Conservation (phyloP, 2,797 vertebrate genomes). For the Cuculus canorus region DNA sequence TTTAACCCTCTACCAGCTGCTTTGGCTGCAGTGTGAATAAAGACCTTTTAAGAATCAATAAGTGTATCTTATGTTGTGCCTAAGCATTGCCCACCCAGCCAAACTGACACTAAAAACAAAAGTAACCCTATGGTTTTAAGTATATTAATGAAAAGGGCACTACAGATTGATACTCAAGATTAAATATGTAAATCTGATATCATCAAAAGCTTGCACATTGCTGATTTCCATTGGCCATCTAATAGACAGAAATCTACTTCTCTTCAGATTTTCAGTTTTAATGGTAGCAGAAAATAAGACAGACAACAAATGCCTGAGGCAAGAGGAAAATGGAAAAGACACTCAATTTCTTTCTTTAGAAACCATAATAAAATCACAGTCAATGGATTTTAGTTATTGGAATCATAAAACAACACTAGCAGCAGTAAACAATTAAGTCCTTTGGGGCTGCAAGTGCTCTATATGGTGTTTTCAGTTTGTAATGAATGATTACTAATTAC, state of each 20-base stretch:
- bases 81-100: conserved; percentile 67
- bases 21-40: conserved; percentile 80
- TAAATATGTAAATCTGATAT: conserved; percentile 49
- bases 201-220: not conserved
- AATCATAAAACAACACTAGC: conserved; percentile 31
- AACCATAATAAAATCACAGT: conserved; percentile 64
- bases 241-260: conserved; percentile 1
- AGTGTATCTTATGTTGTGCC: conserved; percentile 75
- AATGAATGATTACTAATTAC: conserved; percentile 54
- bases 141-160: conserved; percentile 48
- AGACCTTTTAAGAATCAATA: conserved; percentile 81
- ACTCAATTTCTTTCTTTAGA: conserved; percentile 23
- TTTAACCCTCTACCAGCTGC: conserved; percentile 80
- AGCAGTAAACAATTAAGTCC: conserved; percentile 36
- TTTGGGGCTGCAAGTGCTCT: not conserved
- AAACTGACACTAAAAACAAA: conserved; percentile 74
- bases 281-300: conserved; percentile 35
- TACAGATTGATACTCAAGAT: conserved; percentile 57
- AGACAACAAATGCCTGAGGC: conserved; percentile 9
- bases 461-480: conserved; percentile 7
- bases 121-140: conserved; percentile 73
- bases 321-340: conserved; percentile 21
- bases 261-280: conserved; percentile 23
- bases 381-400: conserved; percentile 62
- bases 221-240: not conserved